Conservation (phyloP, 2,888 invertebrate species). For the Agriopis aurantiaria region DNA sequence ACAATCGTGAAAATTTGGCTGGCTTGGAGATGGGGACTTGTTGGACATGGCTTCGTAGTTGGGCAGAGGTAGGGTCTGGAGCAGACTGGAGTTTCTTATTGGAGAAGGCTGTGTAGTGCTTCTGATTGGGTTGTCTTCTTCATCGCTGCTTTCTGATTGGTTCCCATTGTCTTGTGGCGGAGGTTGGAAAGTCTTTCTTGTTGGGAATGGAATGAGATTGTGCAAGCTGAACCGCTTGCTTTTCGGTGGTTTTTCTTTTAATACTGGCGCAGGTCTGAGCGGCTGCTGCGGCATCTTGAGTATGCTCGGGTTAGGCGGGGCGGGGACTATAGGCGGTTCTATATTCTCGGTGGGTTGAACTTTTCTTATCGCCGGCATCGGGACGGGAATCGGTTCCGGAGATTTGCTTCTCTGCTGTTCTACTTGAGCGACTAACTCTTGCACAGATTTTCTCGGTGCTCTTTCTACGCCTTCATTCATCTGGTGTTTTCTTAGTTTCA, state of each 20-base stretch:
- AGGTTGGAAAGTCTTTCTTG: constrained; percentile 80
- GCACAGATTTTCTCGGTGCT: constrained; percentile 85
- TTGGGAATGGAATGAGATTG: constrained; percentile 83
- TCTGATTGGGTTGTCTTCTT: constrained; percentile 82
- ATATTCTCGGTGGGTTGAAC: constrained; percentile 64
- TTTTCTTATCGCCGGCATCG: constrained; percentile 52
- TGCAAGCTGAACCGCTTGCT: constrained; percentile 82
- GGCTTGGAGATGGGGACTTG: constrained; percentile 76
- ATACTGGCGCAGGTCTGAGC: constrained; percentile 76
- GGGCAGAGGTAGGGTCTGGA: constrained; percentile 83
- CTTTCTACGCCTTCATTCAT: constrained; percentile 63
- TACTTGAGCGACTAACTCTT: constrained; percentile 88
- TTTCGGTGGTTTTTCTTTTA: constrained; percentile 81
- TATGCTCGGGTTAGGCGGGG: constrained; percentile 63
- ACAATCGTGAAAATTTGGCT: constrained; percentile 63
- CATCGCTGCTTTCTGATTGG: constrained; percentile 87
- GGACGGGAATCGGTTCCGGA: constrained; percentile 67
- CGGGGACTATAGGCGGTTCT: constrained; percentile 50
- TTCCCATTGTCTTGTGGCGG: constrained; percentile 81
- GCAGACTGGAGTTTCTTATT: constrained; percentile 84
- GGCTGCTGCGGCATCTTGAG: constrained; percentile 82
- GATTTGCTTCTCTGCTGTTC: constrained; percentile 81
- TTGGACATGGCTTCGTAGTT: constrained; percentile 86
- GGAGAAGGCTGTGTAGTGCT: constrained; percentile 81
- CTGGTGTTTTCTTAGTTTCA: constrained; percentile 76